Evolutionary conservation across 2,888 invertebrate genomes (phyloP).

Genomic region (Trichogramma evanescens): DNA sequence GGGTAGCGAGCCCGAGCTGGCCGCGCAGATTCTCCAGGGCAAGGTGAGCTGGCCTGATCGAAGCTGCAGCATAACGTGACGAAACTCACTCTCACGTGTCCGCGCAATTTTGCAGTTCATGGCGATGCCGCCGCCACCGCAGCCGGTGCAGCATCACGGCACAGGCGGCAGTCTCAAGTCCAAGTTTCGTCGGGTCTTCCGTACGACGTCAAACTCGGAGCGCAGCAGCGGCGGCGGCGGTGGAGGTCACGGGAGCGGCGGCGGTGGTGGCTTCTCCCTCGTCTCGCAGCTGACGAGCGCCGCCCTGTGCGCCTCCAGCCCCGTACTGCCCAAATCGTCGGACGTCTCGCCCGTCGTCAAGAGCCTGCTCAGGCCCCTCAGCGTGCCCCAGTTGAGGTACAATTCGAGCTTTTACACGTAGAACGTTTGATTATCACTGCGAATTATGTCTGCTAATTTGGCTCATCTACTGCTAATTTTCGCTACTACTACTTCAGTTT

Average conservation of each 20-base stretch:
- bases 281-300: slow-evolving; percentile 56
- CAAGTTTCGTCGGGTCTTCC: slow-evolving; percentile 54
- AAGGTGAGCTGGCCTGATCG: slow-evolving; percentile 40
- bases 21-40: slow-evolving; percentile 50
- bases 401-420: slow-evolving; percentile 7
- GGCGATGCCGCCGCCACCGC: slow-evolving; percentile 19
- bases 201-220: slow-evolving; percentile 52
- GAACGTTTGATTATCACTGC: not conserved
- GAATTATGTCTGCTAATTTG: not conserved
- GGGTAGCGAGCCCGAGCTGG: slow-evolving; percentile 58
- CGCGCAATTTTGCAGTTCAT: slow-evolving; percentile 18
- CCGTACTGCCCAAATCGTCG: slow-evolving; percentile 52
- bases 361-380: slow-evolving; percentile 53
- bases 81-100: not conserved
- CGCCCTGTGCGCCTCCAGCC: slow-evolving; percentile 56
- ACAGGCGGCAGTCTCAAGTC: slow-evolving; percentile 49
- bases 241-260: slow-evolving; percentile 53
- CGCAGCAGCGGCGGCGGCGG: slow-evolving; percentile 48
- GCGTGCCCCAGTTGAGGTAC: slow-evolving; percentile 52
- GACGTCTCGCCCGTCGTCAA: slow-evolving; percentile 51
- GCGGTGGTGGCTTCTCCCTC: slow-evolving; percentile 48
- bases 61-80: not conserved
- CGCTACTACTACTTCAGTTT: not conserved
- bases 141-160: slow-evolving; percentile 21
- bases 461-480: not conserved